A percentile compares a stretch with the other conserved stretches of the same genome.
phyloP scores from a whole-genome alignment of 2,797 vertebrate species.

The Chelonia mydas region DNA sequence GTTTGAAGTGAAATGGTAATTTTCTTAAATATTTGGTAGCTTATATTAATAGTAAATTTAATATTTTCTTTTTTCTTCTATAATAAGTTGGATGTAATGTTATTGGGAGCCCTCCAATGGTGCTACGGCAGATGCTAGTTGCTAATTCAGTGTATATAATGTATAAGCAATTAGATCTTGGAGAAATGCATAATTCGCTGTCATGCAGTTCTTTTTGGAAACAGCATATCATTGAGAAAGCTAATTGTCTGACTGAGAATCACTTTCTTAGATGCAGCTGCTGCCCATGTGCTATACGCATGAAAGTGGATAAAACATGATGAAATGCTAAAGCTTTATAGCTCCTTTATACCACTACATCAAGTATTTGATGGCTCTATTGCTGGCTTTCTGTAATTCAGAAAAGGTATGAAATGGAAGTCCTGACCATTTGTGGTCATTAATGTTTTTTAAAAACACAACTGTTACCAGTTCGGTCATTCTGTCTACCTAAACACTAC shows the following conservation, averaged over 20 bases:
- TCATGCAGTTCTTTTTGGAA: background rate
- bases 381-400: background rate
- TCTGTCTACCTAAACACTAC: background rate
- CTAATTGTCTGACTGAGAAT: background rate
- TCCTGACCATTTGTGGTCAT: background rate
- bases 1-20: background rate
- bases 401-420: background rate
- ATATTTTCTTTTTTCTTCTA: background rate
- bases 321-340: background rate
- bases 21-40: background rate
- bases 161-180: background rate
- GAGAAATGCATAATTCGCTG: background rate
- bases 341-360: background rate
- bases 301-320: background rate
- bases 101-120: background rate
- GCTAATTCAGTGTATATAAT: background rate
- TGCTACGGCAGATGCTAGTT: background rate
- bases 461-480: background rate
- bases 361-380: background rate
- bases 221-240: background rate
- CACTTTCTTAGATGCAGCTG: background rate
- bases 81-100: background rate
- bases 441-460: background rate
- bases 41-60: background rate
- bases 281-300: background rate